Evolutionary conservation across 2,888 invertebrate species (phyloP).

Genomic region (Lucinisca nassula): DNA sequence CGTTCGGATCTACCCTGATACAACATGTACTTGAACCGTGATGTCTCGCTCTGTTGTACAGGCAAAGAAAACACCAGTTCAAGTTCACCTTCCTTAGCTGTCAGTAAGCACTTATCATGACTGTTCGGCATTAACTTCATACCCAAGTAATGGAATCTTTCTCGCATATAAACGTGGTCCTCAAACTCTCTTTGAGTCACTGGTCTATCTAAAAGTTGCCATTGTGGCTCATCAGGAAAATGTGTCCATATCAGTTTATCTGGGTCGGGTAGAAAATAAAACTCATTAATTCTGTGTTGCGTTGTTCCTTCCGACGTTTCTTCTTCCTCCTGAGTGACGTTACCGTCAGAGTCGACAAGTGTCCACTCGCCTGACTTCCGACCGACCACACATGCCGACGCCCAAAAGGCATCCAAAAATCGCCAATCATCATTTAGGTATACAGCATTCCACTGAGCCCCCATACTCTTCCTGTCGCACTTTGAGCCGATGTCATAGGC

Average conservation of each 20-base stretch:
- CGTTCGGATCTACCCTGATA: slow-evolving; percentile 73
- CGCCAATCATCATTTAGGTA: slow-evolving; percentile 85
- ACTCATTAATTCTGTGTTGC: slow-evolving; percentile 86
- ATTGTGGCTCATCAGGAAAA: slow-evolving; percentile 83
- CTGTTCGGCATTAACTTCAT: slow-evolving; percentile 76
- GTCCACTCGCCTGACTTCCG: slow-evolving; percentile 83
- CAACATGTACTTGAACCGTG: slow-evolving; percentile 84
- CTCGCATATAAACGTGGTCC: slow-evolving; percentile 84
- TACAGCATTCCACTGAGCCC: slow-evolving; percentile 87
- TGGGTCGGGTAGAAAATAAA: slow-evolving; percentile 86
- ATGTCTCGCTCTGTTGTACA: slow-evolving; percentile 73
- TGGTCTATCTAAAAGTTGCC: slow-evolving; percentile 84
- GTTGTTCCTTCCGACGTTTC: slow-evolving; percentile 81
- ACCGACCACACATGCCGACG: slow-evolving; percentile 85
- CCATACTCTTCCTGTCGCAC: slow-evolving; percentile 82
- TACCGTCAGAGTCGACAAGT: slow-evolving; percentile 82
- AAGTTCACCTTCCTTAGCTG: slow-evolving; percentile 81
- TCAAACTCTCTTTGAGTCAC: slow-evolving; percentile 80
- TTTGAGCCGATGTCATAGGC: slow-evolving; percentile 85
- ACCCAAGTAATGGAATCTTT: slow-evolving; percentile 83
- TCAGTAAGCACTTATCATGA: slow-evolving; percentile 76
- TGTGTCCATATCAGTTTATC: slow-evolving; percentile 85
- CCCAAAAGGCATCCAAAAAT: slow-evolving; percentile 86
- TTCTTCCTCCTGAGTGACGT: slow-evolving; percentile 78
- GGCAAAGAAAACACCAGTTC: slow-evolving; percentile 81